Evolutionary conservation across 1,140 invertebrate genomes (phyloP).

Genomic region (Drosophila ohnishii): DNA sequence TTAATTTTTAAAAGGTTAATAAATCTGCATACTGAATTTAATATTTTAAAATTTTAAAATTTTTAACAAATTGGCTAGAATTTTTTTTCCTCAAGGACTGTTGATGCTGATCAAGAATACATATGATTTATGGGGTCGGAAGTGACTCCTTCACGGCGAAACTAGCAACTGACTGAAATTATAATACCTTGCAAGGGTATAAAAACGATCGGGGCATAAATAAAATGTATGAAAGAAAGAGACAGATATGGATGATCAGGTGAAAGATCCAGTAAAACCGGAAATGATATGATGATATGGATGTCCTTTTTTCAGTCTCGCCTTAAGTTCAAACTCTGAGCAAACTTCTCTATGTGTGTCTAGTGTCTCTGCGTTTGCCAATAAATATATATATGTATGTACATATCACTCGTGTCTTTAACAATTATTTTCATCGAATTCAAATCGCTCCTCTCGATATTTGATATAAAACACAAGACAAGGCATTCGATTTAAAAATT

Average conservation of each 20-base stretch:
- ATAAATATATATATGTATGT: not conserved
- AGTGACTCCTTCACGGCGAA: no score
- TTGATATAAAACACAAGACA: not conserved
- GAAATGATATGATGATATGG: slow-evolving; percentile 1
- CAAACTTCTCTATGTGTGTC: not conserved
- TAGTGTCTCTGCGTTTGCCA: not conserved
- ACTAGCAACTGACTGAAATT: not conserved
- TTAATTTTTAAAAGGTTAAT: not conserved
- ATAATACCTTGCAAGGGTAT: not conserved
- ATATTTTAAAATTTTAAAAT: no score
- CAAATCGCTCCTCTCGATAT: not conserved
- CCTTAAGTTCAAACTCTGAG: not conserved
- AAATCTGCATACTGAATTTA: not conserved
- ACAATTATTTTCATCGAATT: not conserved
- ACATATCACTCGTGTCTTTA: not conserved
- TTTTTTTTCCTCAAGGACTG: no score
- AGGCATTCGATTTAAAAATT: not conserved
- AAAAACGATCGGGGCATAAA: not conserved
- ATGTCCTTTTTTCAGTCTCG: not conserved
- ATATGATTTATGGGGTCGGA: no score
- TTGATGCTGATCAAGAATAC: no score
- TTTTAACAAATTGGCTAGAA: no score
- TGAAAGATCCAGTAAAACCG: not conserved
- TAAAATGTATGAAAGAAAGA: slow-evolving; percentile 1
- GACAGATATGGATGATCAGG: not conserved